Conservation (phyloP, 2,888 invertebrate genomes). For the Caradrina kadenii region DNA sequence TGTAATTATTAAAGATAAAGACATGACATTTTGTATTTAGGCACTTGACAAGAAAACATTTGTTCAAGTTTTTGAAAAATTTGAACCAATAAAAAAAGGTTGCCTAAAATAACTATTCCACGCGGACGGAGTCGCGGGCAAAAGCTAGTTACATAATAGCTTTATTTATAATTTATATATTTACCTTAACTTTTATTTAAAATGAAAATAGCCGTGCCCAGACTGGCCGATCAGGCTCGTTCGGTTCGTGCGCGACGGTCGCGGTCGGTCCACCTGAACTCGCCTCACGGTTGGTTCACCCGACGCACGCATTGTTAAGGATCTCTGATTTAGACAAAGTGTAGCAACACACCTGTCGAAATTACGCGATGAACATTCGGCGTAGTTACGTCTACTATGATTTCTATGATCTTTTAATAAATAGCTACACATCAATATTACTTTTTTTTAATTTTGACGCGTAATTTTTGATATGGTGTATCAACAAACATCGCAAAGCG, state of each 20-base stretch:
- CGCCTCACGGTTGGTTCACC: conserved; percentile 31
- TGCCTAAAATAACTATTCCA: too few species aligned
- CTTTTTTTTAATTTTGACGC: not conserved
- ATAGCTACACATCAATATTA: too few species aligned
- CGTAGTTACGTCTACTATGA: too few species aligned
- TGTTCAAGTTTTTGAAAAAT: too few species aligned
- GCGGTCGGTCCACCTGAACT: conserved; percentile 31
- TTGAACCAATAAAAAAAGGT: too few species aligned
- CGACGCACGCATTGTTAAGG: conserved; percentile 7
- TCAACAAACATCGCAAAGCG: too few species aligned
- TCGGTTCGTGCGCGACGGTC: conserved; percentile 23
- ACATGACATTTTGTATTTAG: too few species aligned
- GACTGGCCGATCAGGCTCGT: conserved; percentile 31
- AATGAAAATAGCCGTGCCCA: conserved; percentile 20
- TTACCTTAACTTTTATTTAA: not conserved
- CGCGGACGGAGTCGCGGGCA: too few species aligned
- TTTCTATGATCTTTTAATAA: not conserved
- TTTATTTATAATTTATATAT: too few species aligned
- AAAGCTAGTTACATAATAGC: too few species aligned
- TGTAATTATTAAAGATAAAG: too few species aligned
- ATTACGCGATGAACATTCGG: not conserved
- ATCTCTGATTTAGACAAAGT: conserved; percentile 6
- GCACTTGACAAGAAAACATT: too few species aligned
- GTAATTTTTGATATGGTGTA: not conserved
- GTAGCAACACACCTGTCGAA: not conserved